Base-by-base conservation (phyloP, 2,888 invertebrate species). In the Megaustenia siamemsis region DNA sequence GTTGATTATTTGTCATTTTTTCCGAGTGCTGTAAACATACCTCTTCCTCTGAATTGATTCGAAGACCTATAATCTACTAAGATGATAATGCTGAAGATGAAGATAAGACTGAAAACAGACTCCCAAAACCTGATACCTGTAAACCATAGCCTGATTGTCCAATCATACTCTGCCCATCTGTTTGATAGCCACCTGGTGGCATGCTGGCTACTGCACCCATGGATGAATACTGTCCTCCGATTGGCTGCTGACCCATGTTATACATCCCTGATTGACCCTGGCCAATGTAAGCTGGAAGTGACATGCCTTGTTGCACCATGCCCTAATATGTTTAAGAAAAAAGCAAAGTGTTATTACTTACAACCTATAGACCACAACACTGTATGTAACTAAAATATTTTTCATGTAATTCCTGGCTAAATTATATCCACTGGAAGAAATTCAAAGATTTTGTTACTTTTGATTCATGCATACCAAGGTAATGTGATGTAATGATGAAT, bases 201-300 rank as follows among this genome's bases (percentile, higher is more conserved):
- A 82, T 40, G 35, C 73, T 82, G 28, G 66, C 66, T 6, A 45
- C 40, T 32, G 73, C 73, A n/a, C 80, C 80, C 60, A 73, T 56
- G 60, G 71, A n/a, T 38, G 66, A 4, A 49, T 82, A 82, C 66
- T 82, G 82, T 12, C 66, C 76, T 78, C 83, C 83, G 68, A 83
- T 83, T 43, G 76, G 83, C 32, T 82, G 82, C 18, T 71, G 75
- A 24, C 75, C 82, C 75, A 82, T 82, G 49, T 40, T 82, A 56
- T 83, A 83, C 78, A 83, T 77, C 38, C 83, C 83, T 18, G 78
- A 10, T 24, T 83, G 83, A 18, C 43, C 71, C 49, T 82, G 82
- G 32, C 69, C 40, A n/a, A 82, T 71, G 45, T 82, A 71, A 43
- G 82, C 45, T 28, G 82, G 73, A n/a, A 76, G 77, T 45, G 83